Evolutionary conservation across 2,888 invertebrate genomes (phyloP).

Genomic region (Scaeva pyrastri): DNA sequence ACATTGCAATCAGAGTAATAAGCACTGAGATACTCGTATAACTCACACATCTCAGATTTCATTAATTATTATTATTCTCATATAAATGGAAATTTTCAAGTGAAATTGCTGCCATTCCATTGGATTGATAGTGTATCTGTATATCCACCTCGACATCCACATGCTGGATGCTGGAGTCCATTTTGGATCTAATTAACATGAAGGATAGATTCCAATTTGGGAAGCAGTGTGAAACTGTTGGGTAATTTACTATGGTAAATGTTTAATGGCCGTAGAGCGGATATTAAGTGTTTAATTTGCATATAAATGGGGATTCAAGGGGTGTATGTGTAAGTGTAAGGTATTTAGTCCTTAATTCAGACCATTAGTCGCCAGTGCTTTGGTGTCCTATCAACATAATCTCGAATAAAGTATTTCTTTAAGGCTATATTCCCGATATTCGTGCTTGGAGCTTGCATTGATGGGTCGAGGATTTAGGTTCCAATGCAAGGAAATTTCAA

Average conservation of each 20-base stretch:
- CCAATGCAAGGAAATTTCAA: too few relatives aligned
- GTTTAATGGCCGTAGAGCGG: not conserved
- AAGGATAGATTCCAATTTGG: conserved; percentile 2
- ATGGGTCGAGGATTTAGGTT: too few relatives aligned
- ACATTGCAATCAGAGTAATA: conserved; percentile 24
- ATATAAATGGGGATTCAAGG: not conserved
- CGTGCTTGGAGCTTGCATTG: too few relatives aligned
- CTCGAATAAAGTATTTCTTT: too few relatives aligned
- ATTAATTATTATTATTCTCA: conserved; percentile 33
- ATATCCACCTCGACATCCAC: not conserved
- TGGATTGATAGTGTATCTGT: too few relatives aligned
- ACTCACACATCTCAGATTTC: conserved; percentile 10
- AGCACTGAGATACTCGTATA: not conserved
- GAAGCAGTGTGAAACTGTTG: not conserved
- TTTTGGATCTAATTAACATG: conserved; percentile 13
- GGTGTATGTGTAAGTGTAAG: too few relatives aligned
- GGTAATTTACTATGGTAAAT: conserved; percentile 13
- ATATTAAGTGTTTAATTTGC: not conserved
- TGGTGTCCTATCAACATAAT: too few relatives aligned
- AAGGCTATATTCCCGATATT: too few relatives aligned
- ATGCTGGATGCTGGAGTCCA: not conserved
- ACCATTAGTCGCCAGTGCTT: too few relatives aligned
- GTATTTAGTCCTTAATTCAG: too few relatives aligned
- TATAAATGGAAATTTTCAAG: conserved; percentile 33
- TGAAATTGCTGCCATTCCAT: not conserved